These are phyloP conservation scores for Darevskia mixta DNA, from an alignment of 2,797 vertebrate species.

Conservation along the genomic window DNA sequence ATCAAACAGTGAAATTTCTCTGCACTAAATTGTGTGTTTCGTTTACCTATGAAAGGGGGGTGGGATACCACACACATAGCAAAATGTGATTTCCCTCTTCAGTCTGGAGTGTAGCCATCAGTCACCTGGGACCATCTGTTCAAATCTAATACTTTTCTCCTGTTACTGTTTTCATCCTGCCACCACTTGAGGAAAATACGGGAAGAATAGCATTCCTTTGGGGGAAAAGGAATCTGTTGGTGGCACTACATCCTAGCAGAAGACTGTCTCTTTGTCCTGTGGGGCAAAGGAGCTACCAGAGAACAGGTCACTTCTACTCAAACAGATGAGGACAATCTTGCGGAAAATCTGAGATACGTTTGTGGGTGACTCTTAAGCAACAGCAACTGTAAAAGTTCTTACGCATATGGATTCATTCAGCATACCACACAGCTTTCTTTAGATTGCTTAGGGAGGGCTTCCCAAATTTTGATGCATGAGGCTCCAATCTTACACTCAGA, in stretches of 20 bases:
- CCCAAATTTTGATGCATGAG: neutral
- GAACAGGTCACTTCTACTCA: neutral
- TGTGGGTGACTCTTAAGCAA: neutral
- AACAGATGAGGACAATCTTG: neutral
- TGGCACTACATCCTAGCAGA: neutral
- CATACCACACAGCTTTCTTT: neutral
- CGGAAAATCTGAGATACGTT: neutral
- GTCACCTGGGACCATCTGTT: neutral
- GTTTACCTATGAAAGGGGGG: neutral
- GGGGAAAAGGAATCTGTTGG: neutral
- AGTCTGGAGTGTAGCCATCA: neutral
- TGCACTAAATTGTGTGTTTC: constrained; percentile 10
- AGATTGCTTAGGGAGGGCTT: neutral
- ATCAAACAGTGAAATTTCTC: neutral
- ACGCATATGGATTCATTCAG: neutral
- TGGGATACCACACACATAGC: neutral
- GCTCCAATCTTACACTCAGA: neutral
- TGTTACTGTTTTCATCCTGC: neutral
- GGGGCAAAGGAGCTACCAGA: neutral
- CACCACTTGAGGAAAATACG: neutral
- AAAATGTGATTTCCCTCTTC: neutral
- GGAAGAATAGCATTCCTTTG: neutral
- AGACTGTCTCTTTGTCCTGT: neutral
- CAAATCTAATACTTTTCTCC: neutral
- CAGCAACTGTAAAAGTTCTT: neutral